Evolutionary conservation across 1,140 invertebrate genomes (phyloP).

Genomic region (Conus betulinus): DNA sequence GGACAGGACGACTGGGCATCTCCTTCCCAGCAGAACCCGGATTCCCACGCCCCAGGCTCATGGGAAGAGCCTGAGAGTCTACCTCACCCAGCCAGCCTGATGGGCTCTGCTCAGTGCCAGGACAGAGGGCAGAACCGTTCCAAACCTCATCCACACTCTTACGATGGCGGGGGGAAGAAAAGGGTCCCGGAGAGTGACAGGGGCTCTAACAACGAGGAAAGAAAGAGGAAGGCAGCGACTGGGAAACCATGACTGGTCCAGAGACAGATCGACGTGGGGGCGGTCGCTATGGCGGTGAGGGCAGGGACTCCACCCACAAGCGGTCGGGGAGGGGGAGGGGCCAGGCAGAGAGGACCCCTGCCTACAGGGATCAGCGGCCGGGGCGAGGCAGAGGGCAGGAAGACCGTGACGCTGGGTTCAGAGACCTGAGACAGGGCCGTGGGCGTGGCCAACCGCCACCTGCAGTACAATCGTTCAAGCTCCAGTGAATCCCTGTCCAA

Average conservation of each 20-base stretch:
- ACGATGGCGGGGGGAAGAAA: background rate
- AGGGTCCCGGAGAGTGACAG: background rate
- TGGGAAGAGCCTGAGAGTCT: background rate
- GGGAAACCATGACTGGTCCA: background rate
- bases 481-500: slow-evolving; percentile 19
- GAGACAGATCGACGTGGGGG: background rate
- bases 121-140: background rate
- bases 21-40: background rate
- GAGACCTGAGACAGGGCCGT: background rate
- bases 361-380: background rate
- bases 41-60: background rate
- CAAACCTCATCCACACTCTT: background rate
- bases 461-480: slow-evolving; percentile 29
- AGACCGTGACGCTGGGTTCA: background rate
- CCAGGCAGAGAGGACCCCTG: background rate
- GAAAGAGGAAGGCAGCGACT: background rate
- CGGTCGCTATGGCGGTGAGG: background rate
- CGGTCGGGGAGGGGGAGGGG: background rate
- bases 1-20: background rate
- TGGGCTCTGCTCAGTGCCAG: background rate
- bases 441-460: slow-evolving; percentile 20
- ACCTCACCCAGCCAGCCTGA: background rate
- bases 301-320: background rate
- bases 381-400: background rate
- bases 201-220: background rate